phyloP scores from a whole-genome alignment of 2,797 vertebrate genomes.

The Rhinoraja longicauda region DNA sequence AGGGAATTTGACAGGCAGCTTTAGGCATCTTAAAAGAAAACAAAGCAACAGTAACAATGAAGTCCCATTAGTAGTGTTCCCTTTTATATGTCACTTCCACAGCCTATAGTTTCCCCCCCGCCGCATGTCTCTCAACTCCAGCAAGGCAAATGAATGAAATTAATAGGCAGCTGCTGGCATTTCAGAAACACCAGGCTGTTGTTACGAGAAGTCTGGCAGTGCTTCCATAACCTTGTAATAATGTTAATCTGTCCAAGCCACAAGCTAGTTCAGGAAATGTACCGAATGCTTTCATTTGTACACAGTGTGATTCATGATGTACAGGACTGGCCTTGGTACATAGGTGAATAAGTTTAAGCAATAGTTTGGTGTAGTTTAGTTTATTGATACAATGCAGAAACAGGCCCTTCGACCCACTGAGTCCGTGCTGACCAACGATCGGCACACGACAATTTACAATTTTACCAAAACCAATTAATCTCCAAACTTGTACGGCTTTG shows the following conservation, averaged over 20 bases:
- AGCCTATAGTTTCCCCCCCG: neutral
- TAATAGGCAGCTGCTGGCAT: neutral
- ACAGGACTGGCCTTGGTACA: neutral
- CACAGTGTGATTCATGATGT: neutral
- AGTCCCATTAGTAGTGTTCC: neutral
- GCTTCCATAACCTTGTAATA: neutral
- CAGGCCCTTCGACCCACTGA: too few relatives aligned
- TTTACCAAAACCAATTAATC: too few relatives aligned
- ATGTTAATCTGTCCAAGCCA: neutral
- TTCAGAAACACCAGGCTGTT: neutral
- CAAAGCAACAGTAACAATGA: slow-evolving; percentile 1
- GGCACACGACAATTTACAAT: too few relatives aligned
- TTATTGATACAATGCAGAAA: too few relatives aligned
- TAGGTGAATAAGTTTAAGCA: neutral
- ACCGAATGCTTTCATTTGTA: neutral
- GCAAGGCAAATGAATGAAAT: neutral
- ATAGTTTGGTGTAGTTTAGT: neutral
- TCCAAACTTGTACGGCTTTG: too few relatives aligned
- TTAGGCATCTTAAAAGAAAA: neutral
- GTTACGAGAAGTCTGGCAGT: neutral
- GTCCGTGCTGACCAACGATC: too few relatives aligned
- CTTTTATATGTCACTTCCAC: neutral
- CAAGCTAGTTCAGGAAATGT: neutral
- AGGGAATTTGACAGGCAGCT: neutral
- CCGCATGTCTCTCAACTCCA: slow-evolving; percentile 17